Evolutionary conservation across 2,113 vertebrate genomes (phyloP), one percentile per base, ranked within the genome.

Genomic region (Oncorhynchus keta): DNA sequence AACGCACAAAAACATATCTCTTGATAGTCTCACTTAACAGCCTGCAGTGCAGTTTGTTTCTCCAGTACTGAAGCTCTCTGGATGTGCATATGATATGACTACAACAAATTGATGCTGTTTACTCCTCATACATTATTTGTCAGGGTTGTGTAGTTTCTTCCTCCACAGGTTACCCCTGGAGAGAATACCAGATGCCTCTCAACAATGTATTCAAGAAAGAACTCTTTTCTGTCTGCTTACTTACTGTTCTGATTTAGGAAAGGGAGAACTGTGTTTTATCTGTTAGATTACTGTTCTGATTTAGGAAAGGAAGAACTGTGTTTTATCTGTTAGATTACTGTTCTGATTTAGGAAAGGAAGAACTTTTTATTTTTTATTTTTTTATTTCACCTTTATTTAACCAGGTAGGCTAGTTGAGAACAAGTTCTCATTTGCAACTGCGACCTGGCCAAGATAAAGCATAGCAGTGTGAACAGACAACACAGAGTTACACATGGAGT

Each of bases 51-150:
- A 86, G 78, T 83, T 79, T 72, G 78, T 83, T 79, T 70, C 81
- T 75, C 71, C 77, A 76, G 75, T 74, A 70, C 48, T 51, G 48
- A 51, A 51, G 71, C 79, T 86, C 79, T 86, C 61, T 68, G 82
- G 84, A 90, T 84, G 83, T 89, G 75, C 72, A 79, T 74, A 51
- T 72, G 68, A 74, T 78, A 83, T 88, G 88, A 92, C 85, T 91
- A 90, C 86, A 90, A 85, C 86, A 88, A 89, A 89, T 80, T 83
- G 81, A 84, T 76, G 80, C 77, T 83, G 81, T 91, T 93, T 91
- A 91, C 71, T 11, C 77, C 85, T 92, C 87, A 89, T 92, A 79
- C 87, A 87, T 91, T 90, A 91, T 91, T 89, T 84, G 90, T 87
- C 79, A 80, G 79, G 83, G 73, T 84, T 90, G 82, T 82, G 84